Evolutionary conservation across 2,888 invertebrate genomes (phyloP), one percentile per base, ranked within the genome.

Genomic region (Amphimallon solstitiale): DNA sequence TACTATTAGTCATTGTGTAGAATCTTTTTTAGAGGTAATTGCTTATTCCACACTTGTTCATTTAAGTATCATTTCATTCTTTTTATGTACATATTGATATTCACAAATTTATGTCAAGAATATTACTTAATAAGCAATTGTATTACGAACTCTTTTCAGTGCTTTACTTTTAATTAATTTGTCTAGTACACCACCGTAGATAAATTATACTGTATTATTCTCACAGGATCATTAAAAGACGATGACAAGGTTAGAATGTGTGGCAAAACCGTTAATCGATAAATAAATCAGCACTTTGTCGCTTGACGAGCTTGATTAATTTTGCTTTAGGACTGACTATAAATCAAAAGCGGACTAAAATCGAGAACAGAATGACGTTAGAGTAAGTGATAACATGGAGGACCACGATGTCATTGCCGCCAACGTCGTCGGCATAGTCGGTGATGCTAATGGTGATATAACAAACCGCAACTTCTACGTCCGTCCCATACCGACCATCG

Each of bases 371-470:
- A 54, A 54, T 37, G 21, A 34, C 54, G 54, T 29, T 29, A 29
- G 29, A 29, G 29, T 29, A 29, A 45, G 45, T 7, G 19, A 45
- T 45, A 45, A 45, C n/a, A 45, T 45, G 6, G 2, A 45, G 45
- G n/a, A 12, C 35, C 51, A 19, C 37, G 37, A 5, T 40, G 43
- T 14, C 43, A 23, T 56, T 23, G 23, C 7, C 40, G 21, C 40
- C 43, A 34, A 14, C 6, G 51, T 15, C 49, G 29, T 5, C 15
- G 35, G 14, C 51, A 17, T 35, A 51, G 52, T 46, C 48, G 46
- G 73, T 71, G 71, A 75, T 76, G 74, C 71, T 76, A 77, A 77
- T 75, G 73, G 70, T 65, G 68, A 67, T 71, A 70, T 68, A 72
- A 67, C 65, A 67, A 68, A 69, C 72, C 72, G 66, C 72, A 72